These are phyloP conservation scores for Turdus rufiventris DNA, from an alignment of 2,113 vertebrate genomes.

Conservation along the genomic window DNA sequence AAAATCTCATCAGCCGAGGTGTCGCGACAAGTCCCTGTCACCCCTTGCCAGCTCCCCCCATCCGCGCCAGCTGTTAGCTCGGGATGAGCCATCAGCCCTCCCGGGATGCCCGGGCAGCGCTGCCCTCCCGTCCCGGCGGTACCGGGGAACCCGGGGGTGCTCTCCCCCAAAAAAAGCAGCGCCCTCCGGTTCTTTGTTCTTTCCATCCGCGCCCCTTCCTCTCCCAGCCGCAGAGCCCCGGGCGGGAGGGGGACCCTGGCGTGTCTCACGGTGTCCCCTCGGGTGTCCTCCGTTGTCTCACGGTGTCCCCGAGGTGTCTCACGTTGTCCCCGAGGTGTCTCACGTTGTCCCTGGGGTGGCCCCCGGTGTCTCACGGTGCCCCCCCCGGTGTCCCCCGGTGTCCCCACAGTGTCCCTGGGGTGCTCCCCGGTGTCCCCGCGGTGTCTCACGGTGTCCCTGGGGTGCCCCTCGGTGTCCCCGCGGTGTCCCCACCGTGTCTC, in stretches of 20 bases:
- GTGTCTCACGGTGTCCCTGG: background rate
- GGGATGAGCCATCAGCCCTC: rapidly evolving
- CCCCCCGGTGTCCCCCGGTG: no score
- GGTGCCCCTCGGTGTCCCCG: no score
- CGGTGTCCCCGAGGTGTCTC: no score
- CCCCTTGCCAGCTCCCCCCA: background rate
- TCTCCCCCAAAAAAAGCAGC: background rate
- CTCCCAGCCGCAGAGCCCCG: background rate
- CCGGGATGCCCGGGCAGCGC: rapidly evolving
- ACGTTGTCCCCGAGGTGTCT: no score
- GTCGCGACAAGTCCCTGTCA: background rate
- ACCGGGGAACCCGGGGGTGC: rapidly evolving
- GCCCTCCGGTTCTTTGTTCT: rapidly evolving
- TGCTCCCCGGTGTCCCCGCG: background rate
- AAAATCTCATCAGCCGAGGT: rapidly evolving
- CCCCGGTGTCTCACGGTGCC: no score
- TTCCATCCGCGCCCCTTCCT: background rate
- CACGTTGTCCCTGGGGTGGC: background rate
- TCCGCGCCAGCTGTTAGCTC: rapidly evolving
- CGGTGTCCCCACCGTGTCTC: no score
- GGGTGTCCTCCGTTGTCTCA: no score
- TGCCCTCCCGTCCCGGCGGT: rapidly evolving
- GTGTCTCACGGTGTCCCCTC: no score
- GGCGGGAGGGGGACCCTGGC: rapidly evolving
- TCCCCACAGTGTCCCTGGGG: no score